Evolutionary conservation across 2,888 invertebrate species (phyloP).

Genomic region (Acleris holmiana): DNA sequence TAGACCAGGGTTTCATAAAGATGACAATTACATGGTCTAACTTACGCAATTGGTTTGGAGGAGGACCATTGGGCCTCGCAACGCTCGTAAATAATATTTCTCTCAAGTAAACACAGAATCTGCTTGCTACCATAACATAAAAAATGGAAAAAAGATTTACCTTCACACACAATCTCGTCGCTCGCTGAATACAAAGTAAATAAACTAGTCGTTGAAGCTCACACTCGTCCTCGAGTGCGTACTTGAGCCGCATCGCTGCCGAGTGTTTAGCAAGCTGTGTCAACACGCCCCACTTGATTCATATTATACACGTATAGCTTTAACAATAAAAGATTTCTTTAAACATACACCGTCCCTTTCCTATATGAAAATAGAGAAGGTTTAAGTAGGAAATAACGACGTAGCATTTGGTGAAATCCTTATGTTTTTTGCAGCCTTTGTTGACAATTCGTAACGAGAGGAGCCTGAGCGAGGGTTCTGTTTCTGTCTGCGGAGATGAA

Average conservation of each 20-base stretch:
- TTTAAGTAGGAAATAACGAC: slow-evolving; percentile 19
- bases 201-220: slow-evolving; percentile 68
- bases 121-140: neutral
- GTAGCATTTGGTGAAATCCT: slow-evolving; percentile 12
- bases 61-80: too few species aligned
- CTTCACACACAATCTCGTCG: slow-evolving; percentile 58
- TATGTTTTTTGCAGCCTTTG: slow-evolving; percentile 20
- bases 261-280: slow-evolving; percentile 72
- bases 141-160: slow-evolving; percentile 16
- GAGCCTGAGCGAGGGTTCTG: slow-evolving; percentile 16
- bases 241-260: slow-evolving; percentile 57
- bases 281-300: slow-evolving; percentile 65
- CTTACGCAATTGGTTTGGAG: too few species aligned
- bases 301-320: slow-evolving; percentile 56
- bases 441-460: slow-evolving; percentile 30
- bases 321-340: slow-evolving; percentile 50
- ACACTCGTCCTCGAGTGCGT: slow-evolving; percentile 65
- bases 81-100: too few species aligned
- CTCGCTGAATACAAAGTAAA: slow-evolving; percentile 72
- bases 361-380: slow-evolving; percentile 12
- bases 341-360: slow-evolving; percentile 22
- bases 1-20: too few species aligned
- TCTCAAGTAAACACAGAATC: too few species aligned
- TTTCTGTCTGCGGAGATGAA: slow-evolving; percentile 12
- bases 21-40: too few species aligned